A percentile compares a stretch with the other conserved stretches of the same genome.
Evolutionary conservation across 2,113 vertebrate genomes (phyloP).

Genomic region (Gallinago paraguaiae): DNA sequence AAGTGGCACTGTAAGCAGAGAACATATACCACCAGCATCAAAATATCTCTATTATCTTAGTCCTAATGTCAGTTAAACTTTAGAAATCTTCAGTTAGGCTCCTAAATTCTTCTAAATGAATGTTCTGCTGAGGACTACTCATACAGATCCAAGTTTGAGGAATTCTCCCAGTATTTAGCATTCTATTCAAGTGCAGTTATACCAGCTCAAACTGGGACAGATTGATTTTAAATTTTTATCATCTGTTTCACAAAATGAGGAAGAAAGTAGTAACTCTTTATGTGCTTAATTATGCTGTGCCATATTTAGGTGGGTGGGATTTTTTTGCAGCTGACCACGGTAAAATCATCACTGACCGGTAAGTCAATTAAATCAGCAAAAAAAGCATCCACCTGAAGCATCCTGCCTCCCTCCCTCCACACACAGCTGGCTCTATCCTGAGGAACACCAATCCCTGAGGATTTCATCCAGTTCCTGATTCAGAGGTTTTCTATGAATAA

Average conservation of each 20-base stretch:
- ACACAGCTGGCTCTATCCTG: neutral
- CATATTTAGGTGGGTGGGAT: rapidly evolving
- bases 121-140: neutral
- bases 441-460: neutral
- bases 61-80: neutral
- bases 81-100: neutral
- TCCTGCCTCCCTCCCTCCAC: neutral
- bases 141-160: neutral
- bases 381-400: neutral
- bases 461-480: neutral
- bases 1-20: neutral
- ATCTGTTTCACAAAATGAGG: neutral
- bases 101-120: neutral
- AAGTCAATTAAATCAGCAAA: neutral
- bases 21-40: neutral
- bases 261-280: neutral
- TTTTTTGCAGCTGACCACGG: neutral
- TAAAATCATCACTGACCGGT: neutral
- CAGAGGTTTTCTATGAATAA: neutral
- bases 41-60: neutral
- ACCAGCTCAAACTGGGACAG: neutral
- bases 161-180: neutral
- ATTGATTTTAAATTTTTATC: neutral
- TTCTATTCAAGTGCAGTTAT: neutral
- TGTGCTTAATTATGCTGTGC: neutral